These are phyloP conservation scores for Lota lota DNA, from an alignment of 2,113 vertebrate genomes.

Conservation along the genomic window DNA sequence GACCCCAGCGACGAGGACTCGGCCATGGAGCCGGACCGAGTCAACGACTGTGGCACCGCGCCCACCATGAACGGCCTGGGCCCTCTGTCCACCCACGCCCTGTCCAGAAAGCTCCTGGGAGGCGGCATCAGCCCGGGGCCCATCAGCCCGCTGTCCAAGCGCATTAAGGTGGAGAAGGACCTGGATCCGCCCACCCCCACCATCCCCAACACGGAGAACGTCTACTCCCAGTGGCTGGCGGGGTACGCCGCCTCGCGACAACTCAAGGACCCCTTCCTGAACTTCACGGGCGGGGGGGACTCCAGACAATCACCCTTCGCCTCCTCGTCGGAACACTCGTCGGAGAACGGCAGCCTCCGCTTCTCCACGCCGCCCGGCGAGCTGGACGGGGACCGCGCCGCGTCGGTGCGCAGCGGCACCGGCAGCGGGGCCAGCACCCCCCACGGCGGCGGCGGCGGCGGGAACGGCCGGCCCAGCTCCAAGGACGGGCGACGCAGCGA, in stretches of 20 bases:
- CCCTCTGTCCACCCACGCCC: constrained; percentile 82
- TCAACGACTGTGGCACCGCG: constrained; percentile 72
- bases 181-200: constrained; percentile 87
- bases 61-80: constrained; percentile 83
- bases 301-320: constrained; percentile 98
- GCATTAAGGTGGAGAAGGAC: constrained; percentile 98
- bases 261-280: constrained; percentile 96
- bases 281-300: constrained; percentile 87
- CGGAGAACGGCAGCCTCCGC: constrained; percentile 97
- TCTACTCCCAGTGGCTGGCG: constrained; percentile 97
- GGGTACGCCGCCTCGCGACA: constrained; percentile 95
- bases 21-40: constrained; percentile 84
- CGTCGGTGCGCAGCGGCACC: constrained; percentile 91
- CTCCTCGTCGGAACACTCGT: constrained; percentile 96
- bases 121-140: constrained; percentile 83
- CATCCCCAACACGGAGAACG: constrained; percentile 94
- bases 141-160: constrained; percentile 92
- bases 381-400: constrained; percentile 86
- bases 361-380: constrained; percentile 96
- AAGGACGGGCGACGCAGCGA: constrained; percentile 97
- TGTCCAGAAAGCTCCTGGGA: constrained; percentile 90
- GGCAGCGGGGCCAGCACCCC: constrained; percentile 75
- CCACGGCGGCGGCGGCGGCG: constrained; percentile 83
- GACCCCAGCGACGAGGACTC: constrained; percentile 84
- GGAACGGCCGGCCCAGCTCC: constrained; percentile 93